Conservation (phyloP, 2,888 invertebrate species). For the Lymantria monacha region DNA sequence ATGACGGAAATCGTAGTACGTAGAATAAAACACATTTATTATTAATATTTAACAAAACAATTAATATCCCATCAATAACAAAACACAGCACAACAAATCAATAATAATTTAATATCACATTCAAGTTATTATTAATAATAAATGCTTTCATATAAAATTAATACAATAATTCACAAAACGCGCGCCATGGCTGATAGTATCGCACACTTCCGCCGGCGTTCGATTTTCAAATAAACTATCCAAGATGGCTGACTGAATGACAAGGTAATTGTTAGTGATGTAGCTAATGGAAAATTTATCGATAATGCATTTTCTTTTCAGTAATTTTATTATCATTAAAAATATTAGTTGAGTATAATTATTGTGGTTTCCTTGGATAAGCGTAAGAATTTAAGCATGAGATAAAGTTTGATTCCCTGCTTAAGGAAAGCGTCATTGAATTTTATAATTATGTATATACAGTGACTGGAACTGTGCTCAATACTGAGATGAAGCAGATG, state of each 20-base stretch:
- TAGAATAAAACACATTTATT: background rate
- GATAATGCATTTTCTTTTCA: conserved; percentile 25
- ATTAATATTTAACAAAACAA: conserved; percentile 15
- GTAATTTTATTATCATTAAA: background rate
- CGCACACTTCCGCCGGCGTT: conserved; percentile 64
- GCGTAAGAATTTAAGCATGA: no score
- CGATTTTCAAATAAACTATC: conserved; percentile 75
- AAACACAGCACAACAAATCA: conserved; percentile 17
- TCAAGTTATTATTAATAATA: conserved; percentile 7
- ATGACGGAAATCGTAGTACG: background rate
- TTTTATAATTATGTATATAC: no score
- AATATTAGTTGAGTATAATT: no score
- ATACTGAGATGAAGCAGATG: no score
- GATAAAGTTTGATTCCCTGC: no score
- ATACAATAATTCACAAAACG: conserved; percentile 18
- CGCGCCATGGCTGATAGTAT: conserved; percentile 39
- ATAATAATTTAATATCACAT: conserved; percentile 8
- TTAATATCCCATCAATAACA: conserved; percentile 20
- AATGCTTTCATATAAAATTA: conserved; percentile 11
- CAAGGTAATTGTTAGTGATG: conserved; percentile 55
- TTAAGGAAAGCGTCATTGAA: no score
- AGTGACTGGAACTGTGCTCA: no score
- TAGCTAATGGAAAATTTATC: conserved; percentile 33
- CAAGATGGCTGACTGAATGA: conserved; percentile 67
- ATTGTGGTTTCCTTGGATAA: no score